Base-by-base conservation (phyloP, 2,888 invertebrate genomes). In the Standfussiana lucernea region DNA sequence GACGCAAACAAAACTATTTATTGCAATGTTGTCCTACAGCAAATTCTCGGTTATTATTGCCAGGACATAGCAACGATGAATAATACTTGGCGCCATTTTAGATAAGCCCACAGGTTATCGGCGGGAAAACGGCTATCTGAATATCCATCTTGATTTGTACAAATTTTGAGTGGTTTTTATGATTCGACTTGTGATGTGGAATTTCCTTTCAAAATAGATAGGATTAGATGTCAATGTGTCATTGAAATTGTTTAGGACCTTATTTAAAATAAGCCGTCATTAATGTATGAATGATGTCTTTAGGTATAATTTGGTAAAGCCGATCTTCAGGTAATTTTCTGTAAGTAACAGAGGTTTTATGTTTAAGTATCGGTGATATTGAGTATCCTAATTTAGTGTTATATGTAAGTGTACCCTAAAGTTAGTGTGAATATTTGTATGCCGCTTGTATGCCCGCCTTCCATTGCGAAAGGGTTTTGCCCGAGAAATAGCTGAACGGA, bases 61-160 rank as follows among this genome's bases (percentile, higher is more conserved):
- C 45, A 59, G 37, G 32, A 70, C 35, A 13, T 67, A 21, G 24
- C 35, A 72, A 69, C 71, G 61, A 64, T 75, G 75, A 85, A 77
- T 73, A 75, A 77, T 75, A 69, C 59, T 47, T 79, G 79, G 84
- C 84, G 85, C 84, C 84, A 75, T 66, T 35, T 75, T 69, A 40
- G 84, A 83, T 83, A 77, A 79, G 77, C 68, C n/a, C 3, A 21
- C 13, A 56, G 3, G 35, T 59, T 84, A 84, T 72, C 66, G 74
- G 65, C 65, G 74, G 77, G 69, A 72, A 83, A 84, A 74, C 28
- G 24, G 35, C 11, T 80, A 83, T 80, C 84, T 15, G 15, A 32
- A 21, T 61, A 40, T 56, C 61, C 73, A 83, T 84, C 80, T 77
- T 67, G 71, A 74, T 80, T 80, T 77, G 15, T 21, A 67, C 32